Evolutionary conservation across 1,140 invertebrate species (phyloP), one percentile per base, ranked within the genome.

Genomic region (Nymphalis io): DNA sequence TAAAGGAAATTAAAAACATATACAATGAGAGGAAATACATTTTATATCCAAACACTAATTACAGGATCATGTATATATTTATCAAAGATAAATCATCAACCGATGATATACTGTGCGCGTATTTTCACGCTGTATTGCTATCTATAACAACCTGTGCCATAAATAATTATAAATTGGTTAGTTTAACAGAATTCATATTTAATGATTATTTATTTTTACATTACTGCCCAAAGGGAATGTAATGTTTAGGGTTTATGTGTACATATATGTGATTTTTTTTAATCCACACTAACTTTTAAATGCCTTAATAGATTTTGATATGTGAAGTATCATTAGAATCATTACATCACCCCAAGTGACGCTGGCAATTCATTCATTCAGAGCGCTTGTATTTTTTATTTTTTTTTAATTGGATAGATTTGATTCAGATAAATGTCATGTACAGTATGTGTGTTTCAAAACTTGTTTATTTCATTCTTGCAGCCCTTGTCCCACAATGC

Each of bases 71-170:
- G 81, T 85, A 89, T 71, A 80, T 94, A 4, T 73, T 91, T 53
- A 64, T 94, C 0, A 85, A 91, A 60, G 87, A 93, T 60, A 71
- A 88, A 46, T 80, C 85, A 18, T 73, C 60, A 3, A 72, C 90
- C 2, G 74, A 81, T 27, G 92, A 93, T 65, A 77, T 94, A n/a
- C 69, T 95, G 2, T 90, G 93, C 76, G 92, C 92, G n/a, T 95
- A 94, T 78, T 94, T 93, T 60, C 91, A 94, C 72, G 93, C 92
- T 27, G 83, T 92, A 3, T 63, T 94, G 55, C 81, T 90, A 40
- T 91, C 89, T 0, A 84, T 92, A 15, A 66, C 84, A 13, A 80
- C 70, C 2, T 83, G 79, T 40, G 76, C 80, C 21, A 80, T 82
- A 39, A 85, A 87, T 16, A 75, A 84, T 33, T 59, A 66, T 33